Percentiles rank a stretch among this genome's conserved stretches.
Conservation (phyloP, 2,113 vertebrate species). For the Eolophus roseicapilla region DNA sequence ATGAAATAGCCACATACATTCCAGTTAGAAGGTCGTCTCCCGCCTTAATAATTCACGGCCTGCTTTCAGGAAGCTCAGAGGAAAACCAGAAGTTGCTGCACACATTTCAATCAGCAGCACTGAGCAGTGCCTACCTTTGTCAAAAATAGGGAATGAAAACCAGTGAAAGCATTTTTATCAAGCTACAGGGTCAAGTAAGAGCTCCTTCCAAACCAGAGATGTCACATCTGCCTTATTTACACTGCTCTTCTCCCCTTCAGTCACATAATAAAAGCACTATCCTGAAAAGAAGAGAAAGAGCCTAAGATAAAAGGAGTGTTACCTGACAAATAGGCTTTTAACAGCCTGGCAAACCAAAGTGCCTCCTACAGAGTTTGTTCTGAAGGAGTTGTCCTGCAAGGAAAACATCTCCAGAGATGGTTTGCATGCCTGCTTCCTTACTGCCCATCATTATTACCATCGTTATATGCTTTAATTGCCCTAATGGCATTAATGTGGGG, state of each 20-base stretch:
- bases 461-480: not conserved
- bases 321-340: not conserved
- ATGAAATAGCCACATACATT: not conserved
- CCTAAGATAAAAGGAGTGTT: not conserved
- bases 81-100: not conserved
- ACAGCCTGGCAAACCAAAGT: not conserved
- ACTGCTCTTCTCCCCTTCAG: not conserved
- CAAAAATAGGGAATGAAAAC: not conserved
- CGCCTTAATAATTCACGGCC: constrained; percentile 43
- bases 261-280: not conserved
- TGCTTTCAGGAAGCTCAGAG: constrained; percentile 9
- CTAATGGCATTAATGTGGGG: not conserved
- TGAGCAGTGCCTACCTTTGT: not conserved
- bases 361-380: not conserved
- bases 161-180: constrained; percentile 22
- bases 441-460: not conserved
- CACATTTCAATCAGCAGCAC: not conserved
- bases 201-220: not conserved
- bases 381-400: not conserved
- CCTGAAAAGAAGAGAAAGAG: not conserved
- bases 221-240: not conserved
- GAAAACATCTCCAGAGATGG: not conserved
- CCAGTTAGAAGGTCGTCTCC: constrained; percentile 20
- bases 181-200: not conserved
- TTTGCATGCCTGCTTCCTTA: not conserved